Evolutionary conservation across 2,888 invertebrate species (phyloP), one percentile per base, ranked within the genome.

Genomic region (Drosophila anomelani): DNA sequence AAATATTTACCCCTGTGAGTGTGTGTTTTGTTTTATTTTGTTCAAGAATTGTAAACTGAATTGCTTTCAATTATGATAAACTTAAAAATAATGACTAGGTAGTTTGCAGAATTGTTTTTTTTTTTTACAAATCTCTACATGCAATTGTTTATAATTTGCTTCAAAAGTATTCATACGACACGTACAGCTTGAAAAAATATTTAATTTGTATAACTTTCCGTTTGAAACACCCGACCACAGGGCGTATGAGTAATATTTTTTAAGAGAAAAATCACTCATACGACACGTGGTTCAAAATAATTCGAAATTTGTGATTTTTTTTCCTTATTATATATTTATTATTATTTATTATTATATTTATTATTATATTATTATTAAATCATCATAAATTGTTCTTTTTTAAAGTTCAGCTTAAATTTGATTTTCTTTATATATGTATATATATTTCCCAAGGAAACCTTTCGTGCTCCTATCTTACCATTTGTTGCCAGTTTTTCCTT

Each of bases 401-500:
- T 20, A 38, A 46, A 53, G 49, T 43, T 34, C 0, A 2, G 7
- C 34, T 12, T n/a, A 62, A 62, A 39, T 62, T 20, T 2, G n/a
- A 34, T 17, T 60, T 41, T 13, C 26, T 4, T 5, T 32, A 13
- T 13, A 32, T 32, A 29, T 51, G 9, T 32, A 43, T 12, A 12
- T 17, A 8, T 46, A 26, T 20, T 10, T 17, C 5, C 8, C 29
- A n/a, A 47, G n/a, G 10, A 29, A 47, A 47, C 23, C 34, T 15
- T 20, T 51, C 2, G 43, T 51, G 13, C 2, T 36, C 4, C 15
- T 68, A 64, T 67, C 64, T 63, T 23, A 13, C 41, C 41, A 46
- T 26, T 39, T 17, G 29, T 54, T 38, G 39, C 32, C 43, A 58
- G 46, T 44, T 75, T 63, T 63, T 55, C 41, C 59, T 62, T 75